Conservation (phyloP, 2,797 vertebrate genomes). For the Gouania willdenowi region DNA sequence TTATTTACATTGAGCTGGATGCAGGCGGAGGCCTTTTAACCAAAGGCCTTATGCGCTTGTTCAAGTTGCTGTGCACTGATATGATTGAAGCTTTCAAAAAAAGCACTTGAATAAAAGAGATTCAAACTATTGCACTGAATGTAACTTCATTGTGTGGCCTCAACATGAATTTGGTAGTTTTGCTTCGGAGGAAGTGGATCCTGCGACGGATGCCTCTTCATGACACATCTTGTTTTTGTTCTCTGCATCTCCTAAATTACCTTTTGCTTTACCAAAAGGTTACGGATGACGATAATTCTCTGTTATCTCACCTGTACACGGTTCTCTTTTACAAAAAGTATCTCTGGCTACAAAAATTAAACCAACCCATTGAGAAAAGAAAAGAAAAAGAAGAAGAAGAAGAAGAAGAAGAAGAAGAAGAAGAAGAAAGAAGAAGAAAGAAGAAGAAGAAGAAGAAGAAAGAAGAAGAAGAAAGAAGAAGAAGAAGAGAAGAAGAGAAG, state of each 20-base stretch:
- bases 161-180: conserved; percentile 56
- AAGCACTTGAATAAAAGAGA: conserved; percentile 23
- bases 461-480: too few relatives aligned
- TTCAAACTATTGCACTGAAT: conserved; percentile 67
- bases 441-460: too few relatives aligned
- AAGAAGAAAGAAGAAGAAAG: too few relatives aligned
- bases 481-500: too few relatives aligned
- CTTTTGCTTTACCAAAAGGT: conserved; percentile 79
- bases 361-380: too few relatives aligned
- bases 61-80: conserved; percentile 37
- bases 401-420: too few relatives aligned
- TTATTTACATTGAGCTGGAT: conserved; percentile 97
- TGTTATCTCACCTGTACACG: conserved; percentile 73
- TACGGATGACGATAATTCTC: conserved; percentile 76
- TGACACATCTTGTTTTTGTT: conserved; percentile 5
- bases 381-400: too few relatives aligned
- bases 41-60: conserved; percentile 19
- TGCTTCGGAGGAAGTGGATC: conserved; percentile 30
- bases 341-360: conserved; percentile 69
- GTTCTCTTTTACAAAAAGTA: conserved; percentile 84
- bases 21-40: conserved; percentile 69
- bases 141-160: conserved; percentile 45
- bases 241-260: conserved; percentile 53
- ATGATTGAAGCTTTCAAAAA: conserved; percentile 35
- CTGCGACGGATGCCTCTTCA: conserved; percentile 41